These are phyloP conservation scores for Xiphydria camelus DNA, from an alignment of 2,888 invertebrate genomes.

Conservation along the genomic window DNA sequence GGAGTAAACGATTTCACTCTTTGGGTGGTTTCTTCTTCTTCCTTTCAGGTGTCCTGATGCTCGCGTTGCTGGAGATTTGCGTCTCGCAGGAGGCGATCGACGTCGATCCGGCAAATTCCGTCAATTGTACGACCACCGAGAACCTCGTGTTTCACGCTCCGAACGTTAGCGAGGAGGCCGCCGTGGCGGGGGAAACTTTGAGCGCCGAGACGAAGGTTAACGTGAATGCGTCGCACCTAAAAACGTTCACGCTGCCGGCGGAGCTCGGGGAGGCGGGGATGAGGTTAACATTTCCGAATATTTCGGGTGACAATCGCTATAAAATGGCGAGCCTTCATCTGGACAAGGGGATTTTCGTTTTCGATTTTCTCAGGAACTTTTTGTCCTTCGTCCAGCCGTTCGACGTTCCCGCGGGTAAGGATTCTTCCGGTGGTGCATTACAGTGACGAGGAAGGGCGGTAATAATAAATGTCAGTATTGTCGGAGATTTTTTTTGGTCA, in stretches of 20 bases:
- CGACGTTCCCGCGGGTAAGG: constrained; percentile 70
- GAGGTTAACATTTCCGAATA: constrained; percentile 47
- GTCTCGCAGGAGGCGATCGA: constrained; percentile 21
- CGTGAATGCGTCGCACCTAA: constrained; percentile 42
- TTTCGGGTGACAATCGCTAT: constrained; percentile 37
- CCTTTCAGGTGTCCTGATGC: constrained; percentile 22
- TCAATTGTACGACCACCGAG: constrained; percentile 39
- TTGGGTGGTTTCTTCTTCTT: constrained; percentile 3
- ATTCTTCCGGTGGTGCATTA: too few species aligned
- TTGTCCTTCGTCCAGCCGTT: constrained; percentile 68
- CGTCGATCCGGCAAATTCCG: constrained; percentile 20
- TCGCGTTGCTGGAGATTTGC: constrained; percentile 24
- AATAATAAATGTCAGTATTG: too few species aligned
- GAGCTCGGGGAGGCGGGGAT: constrained; percentile 40
- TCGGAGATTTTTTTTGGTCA: too few species aligned
- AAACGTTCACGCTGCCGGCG: constrained; percentile 33
- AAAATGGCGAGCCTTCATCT: constrained; percentile 61
- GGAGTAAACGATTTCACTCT: too few species aligned
- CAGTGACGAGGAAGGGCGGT: too few species aligned
- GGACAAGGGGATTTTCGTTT: constrained; percentile 66
- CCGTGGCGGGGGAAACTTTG: constrained; percentile 16
- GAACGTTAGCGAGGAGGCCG: constrained; percentile 16
- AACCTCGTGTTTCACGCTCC: constrained; percentile 33
- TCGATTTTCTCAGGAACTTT: constrained; percentile 66
- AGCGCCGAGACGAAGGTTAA: constrained; percentile 18